Conservation (phyloP, 2,888 invertebrate species). For the Incurvaria masculella region DNA sequence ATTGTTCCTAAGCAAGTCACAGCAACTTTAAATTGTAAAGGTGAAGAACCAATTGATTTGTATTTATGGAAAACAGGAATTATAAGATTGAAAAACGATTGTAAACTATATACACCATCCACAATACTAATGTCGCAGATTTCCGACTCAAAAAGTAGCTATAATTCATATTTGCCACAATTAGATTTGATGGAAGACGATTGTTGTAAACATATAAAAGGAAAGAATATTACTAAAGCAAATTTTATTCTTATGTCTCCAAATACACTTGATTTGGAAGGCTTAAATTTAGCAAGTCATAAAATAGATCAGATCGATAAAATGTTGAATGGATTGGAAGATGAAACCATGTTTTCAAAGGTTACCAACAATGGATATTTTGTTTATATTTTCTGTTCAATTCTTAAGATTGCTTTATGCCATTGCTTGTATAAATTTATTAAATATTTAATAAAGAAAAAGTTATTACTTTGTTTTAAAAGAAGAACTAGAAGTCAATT, state of each 20-base stretch:
- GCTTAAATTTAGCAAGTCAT: constrained; percentile 11
- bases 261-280: constrained; percentile 9
- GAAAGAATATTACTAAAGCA: constrained; percentile 10
- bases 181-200: constrained; percentile 10
- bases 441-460: constrained; percentile 9
- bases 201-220: constrained; percentile 11
- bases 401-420: not conserved
- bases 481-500: too few species aligned
- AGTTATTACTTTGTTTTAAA: constrained; percentile 5
- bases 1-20: constrained; percentile 3
- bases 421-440: constrained; percentile 7
- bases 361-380: constrained; percentile 9
- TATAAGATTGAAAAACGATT: too few species aligned
- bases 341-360: constrained; percentile 5
- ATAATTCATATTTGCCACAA: constrained; percentile 4
- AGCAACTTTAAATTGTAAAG: constrained; percentile 2
- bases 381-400: too few species aligned
- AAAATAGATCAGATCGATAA: constrained; percentile 10
- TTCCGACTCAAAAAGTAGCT: constrained; percentile 6
- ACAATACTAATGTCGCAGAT: constrained; percentile 6
- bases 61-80: not conserved
- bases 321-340: constrained; percentile 9
- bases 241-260: constrained; percentile 9
- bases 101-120: constrained; percentile 12
- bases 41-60: constrained; percentile 1